Evolutionary conservation across 2,888 invertebrate species (phyloP).

Genomic region (Lasioglossum malachurum): DNA sequence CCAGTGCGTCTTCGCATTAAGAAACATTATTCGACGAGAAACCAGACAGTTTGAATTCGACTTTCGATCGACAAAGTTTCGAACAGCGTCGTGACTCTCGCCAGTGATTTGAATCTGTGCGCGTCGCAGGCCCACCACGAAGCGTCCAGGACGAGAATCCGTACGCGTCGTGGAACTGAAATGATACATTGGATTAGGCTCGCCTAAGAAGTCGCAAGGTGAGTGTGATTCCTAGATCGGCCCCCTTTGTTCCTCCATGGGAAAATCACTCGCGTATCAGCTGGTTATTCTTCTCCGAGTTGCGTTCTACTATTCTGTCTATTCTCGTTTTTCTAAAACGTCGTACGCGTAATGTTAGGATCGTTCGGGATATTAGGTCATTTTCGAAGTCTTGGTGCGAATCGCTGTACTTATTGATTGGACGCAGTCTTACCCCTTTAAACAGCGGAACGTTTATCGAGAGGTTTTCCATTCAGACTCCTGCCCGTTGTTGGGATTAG

Average conservation of each 20-base stretch:
- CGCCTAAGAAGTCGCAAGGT: conserved; percentile 69
- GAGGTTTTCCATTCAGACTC: neutral
- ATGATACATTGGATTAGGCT: conserved; percentile 68
- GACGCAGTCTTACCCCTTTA: neutral
- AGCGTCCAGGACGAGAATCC: conserved; percentile 38
- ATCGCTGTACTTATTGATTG: conserved; percentile 2
- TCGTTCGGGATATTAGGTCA: neutral
- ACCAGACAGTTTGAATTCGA: neutral
- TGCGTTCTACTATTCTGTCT: neutral
- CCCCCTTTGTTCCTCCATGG: conserved; percentile 27
- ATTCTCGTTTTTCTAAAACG: neutral
- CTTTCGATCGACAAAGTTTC: neutral
- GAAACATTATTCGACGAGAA: neutral
- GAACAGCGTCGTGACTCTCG: conserved; percentile 4
- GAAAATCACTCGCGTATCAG: conserved; percentile 31
- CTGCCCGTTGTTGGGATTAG: neutral
- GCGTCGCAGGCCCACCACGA: conserved; percentile 22
- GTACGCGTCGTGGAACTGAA: conserved; percentile 59
- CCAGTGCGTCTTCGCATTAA: neutral
- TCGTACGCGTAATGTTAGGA: neutral
- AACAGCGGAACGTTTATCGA: conserved; percentile 15
- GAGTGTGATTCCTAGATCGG: conserved; percentile 43
- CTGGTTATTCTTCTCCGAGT: neutral
- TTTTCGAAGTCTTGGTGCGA: neutral
- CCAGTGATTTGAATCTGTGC: conserved; percentile 41